Evolutionary conservation across 2,797 vertebrate genomes (phyloP), one percentile per base, ranked within the genome.

Genomic region (Emydoidea blandingii): DNA sequence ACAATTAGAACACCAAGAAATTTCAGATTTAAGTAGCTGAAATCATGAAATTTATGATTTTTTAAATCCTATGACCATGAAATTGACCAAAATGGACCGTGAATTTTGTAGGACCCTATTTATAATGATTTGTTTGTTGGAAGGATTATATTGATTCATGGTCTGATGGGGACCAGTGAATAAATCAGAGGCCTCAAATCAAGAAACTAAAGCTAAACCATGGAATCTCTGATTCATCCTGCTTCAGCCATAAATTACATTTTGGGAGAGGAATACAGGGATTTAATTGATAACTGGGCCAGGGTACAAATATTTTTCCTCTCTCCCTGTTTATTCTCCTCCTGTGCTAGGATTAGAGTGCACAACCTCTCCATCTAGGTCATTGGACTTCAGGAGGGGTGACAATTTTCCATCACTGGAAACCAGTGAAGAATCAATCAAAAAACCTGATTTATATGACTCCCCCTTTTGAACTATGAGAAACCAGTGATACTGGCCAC

Each of bases 241-340:
- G 0, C 84, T 79, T 91, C 80, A 52, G 49, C 34, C 89, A 79
- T 68, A 83, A 19, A 3, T 72, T 11, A 37, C 79, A 50, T 76
- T 72, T 29, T 79, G 49, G 4, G 79, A 8, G 34, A 47, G n/a
- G 86, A 96, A 44, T 34, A 81, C 5, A 85, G 59, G 14, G 80
- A 84, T 19, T 54, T 91, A 79, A 12, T 2, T 74, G n/a, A 68
- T 8, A 34, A 47, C 29, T 88, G 2, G 5, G 2, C 88, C 14
- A 68, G 19, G 12, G 6, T 81, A 0, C 19, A 23, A 9, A 68
- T 2, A 6, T 72, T 4, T 79, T 92, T 90, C n/a, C 85, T 0
- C 15, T 1, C 72, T 54, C 41, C 59, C 31, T 65, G 11, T 78
- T n/a, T 81, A 37, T 68, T 54, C 27, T 79, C 2, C n/a, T 89